Evolutionary conservation across 2,797 vertebrate genomes (phyloP).

Genomic region (Benthosema pterotum): DNA sequence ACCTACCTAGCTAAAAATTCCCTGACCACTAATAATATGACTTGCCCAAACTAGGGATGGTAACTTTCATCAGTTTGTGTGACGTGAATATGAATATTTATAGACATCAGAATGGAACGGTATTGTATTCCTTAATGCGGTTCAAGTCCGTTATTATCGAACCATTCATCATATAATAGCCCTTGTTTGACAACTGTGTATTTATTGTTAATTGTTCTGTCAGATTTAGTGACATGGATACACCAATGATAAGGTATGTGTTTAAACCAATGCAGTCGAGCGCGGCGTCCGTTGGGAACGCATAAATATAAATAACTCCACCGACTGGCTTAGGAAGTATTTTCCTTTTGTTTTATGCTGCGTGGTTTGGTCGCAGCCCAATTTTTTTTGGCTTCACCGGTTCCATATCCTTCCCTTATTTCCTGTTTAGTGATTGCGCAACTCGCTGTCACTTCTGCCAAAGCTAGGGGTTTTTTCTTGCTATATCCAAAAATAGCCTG

Average conservation of each 20-base stretch:
- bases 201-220: too few species aligned
- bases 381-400: conserved; percentile 9
- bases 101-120: not conserved
- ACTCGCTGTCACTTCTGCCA: conserved; percentile 60
- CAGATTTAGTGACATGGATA: too few species aligned
- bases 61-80: not conserved
- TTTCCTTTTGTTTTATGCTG: conserved; percentile 6
- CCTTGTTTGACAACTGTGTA: too few species aligned
- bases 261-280: too few species aligned
- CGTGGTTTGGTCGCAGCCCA: conserved; percentile 9
- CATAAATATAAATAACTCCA: too few species aligned
- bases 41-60: not conserved
- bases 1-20: too few species aligned
- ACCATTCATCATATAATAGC: too few species aligned
- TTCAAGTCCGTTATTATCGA: too few species aligned
- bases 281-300: too few species aligned
- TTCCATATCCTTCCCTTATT: conserved; percentile 51
- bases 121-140: too few species aligned
- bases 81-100: not conserved
- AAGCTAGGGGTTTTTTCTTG: not conserved
- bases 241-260: too few species aligned
- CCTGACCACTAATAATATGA: conserved; percentile 5
- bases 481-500: conserved; percentile 21
- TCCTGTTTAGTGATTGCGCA: conserved; percentile 64
- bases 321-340: not conserved